A percentile compares a stretch with the other conserved stretches of the same genome.
phyloP scores from a whole-genome alignment of 2,113 vertebrate species.

The Myodes glareolus region DNA sequence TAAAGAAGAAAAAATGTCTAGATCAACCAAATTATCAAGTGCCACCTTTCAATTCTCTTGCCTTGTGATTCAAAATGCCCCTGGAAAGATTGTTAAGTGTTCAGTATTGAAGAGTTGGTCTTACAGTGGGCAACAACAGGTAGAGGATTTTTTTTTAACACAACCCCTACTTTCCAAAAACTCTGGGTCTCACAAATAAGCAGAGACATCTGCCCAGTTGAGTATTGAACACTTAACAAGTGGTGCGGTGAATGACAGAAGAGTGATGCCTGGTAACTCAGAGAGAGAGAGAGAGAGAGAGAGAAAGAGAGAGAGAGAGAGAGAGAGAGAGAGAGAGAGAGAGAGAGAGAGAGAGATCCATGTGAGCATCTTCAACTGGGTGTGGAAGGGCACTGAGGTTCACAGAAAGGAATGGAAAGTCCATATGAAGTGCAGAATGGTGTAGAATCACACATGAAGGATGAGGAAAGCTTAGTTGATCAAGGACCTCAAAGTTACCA shows the following conservation, averaged over 20 bases:
- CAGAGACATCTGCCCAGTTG: not conserved
- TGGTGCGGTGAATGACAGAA: too few species aligned
- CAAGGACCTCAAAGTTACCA: not conserved
- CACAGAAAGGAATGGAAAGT: not conserved
- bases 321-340: accelerated
- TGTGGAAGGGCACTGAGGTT: accelerated
- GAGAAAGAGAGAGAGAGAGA: too few species aligned
- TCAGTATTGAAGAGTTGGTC: not conserved
- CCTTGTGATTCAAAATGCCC: not conserved
- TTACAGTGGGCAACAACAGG: not conserved
- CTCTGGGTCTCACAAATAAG: not conserved
- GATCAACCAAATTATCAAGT: not conserved
- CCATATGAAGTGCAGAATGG: not conserved
- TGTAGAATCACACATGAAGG: not conserved
- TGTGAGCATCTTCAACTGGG: not conserved
- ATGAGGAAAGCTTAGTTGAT: not conserved
- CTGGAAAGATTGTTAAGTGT: not conserved
- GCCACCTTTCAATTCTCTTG: not conserved
- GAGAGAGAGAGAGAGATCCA: accelerated
- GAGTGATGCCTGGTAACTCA: too few species aligned
- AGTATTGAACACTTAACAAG: not conserved
- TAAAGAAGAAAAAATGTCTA: not conserved
- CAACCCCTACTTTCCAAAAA: not conserved
- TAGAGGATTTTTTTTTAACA: not conserved
- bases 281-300: accelerated